Evolutionary conservation across 2,888 invertebrate genomes (phyloP).

Genomic region (Cyrtodaria siliqua): DNA sequence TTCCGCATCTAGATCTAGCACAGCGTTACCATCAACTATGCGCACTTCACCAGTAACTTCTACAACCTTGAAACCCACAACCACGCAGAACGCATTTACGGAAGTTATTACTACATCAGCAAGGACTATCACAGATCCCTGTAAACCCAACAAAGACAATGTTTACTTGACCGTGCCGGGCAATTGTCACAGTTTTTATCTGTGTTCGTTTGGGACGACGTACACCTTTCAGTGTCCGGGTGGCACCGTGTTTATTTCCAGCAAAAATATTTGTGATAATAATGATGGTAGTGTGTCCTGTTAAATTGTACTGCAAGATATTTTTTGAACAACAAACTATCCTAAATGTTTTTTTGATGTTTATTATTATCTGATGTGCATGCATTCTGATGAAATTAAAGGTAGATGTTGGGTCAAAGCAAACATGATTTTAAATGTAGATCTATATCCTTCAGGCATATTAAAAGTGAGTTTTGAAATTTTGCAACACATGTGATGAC

Average conservation of each 20-base stretch:
- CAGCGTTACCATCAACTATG: not conserved
- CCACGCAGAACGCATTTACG: slow-evolving; percentile 24
- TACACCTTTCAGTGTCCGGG: slow-evolving; percentile 69
- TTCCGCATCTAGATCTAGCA: not conserved
- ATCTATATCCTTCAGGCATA: too few relatives aligned
- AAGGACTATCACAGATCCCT: slow-evolving; percentile 50
- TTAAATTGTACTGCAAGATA: too few relatives aligned
- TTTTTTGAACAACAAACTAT: too few relatives aligned
- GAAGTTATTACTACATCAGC: not conserved
- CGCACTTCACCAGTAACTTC: slow-evolving; percentile 2
- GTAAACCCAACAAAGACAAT: slow-evolving; percentile 68
- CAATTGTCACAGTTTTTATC: slow-evolving; percentile 65
- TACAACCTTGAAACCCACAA: slow-evolving; percentile 3
- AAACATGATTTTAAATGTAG: too few relatives aligned
- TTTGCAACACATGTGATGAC: too few relatives aligned
- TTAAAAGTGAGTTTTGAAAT: too few relatives aligned
- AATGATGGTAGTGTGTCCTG: slow-evolving; percentile 66
- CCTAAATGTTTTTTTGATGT: too few relatives aligned
- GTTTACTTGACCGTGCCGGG: slow-evolving; percentile 64
- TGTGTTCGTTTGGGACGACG: slow-evolving; percentile 67
- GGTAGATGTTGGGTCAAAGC: too few relatives aligned
- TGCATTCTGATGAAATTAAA: too few relatives aligned
- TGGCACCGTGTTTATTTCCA: slow-evolving; percentile 59
- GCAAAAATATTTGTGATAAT: slow-evolving; percentile 63
- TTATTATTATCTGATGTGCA: too few relatives aligned